Percentiles rank a stretch among this genome's conserved stretches.
Conservation (phyloP, 2,888 invertebrate genomes). For the Pseudolycoriella hygida region DNA sequence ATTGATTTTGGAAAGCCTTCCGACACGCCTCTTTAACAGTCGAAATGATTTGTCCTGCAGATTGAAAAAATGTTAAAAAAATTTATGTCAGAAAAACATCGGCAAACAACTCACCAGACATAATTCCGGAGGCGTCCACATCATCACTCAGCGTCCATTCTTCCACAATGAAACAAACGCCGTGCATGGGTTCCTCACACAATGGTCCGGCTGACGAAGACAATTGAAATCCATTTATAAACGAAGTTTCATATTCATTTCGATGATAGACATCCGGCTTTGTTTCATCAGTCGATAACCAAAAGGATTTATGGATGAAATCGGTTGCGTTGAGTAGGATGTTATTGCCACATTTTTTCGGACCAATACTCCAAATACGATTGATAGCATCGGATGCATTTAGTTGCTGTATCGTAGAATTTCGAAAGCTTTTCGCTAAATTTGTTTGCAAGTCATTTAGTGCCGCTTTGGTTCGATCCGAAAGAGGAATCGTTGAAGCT, state of each 20-base stretch:
- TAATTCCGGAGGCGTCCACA: constrained; percentile 16
- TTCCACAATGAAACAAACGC: constrained; percentile 79
- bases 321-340: constrained; percentile 64
- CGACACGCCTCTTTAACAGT: constrained; percentile 75
- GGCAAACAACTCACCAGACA: not conserved
- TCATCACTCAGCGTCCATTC: constrained; percentile 49
- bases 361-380: constrained; percentile 83
- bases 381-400: constrained; percentile 3
- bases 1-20: constrained; percentile 73
- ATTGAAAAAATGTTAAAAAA: not conserved
- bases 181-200: constrained; percentile 94
- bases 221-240: constrained; percentile 75
- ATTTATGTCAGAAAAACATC: constrained; percentile 1
- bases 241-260: constrained; percentile 52
- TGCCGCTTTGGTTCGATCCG: constrained; percentile 6
- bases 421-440: not conserved
- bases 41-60: constrained; percentile 76
- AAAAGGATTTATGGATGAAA: constrained; percentile 43
- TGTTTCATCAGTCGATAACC: constrained; percentile 25
- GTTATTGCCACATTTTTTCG: constrained; percentile 76
- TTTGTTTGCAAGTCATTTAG: constrained; percentile 11
- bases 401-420: not conserved
- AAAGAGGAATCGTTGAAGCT: not conserved
- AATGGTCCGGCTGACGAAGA: constrained; percentile 79
- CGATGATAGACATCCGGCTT: constrained; percentile 31